Evolutionary conservation across 64 coral and sea anemone genomes (phyloP), one percentile per base, ranked within the genome.

Genomic region (Hydrozoanthus tunicans): DNA sequence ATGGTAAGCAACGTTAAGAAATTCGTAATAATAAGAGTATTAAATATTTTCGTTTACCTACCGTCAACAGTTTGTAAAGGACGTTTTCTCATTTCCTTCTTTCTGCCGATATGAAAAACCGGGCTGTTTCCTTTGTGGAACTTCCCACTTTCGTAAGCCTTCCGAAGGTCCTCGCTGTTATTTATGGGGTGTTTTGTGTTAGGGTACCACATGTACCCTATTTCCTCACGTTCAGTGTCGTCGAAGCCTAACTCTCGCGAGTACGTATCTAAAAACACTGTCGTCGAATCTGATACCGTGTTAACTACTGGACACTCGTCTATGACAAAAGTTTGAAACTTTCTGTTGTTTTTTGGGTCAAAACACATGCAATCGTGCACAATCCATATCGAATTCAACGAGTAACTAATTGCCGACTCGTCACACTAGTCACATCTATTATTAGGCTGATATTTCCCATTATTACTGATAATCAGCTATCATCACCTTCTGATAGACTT

Each of bases 1-100:
- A 67, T 15, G 17, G 17, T 8, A 5, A 6, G 17, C 3, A 77
- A 4, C 43, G 51, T 54, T 54, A 77, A 54, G 51, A 77, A 77
- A 77, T 54, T 77, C 51, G 55, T 54, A 77, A n/a, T n/a, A 77
- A 20, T 20, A 77, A 77, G 12, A 53, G 15, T 77, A 77, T 53
- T 52, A 17, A 80, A 60, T 17, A 9, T 26, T 80, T 61, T 80
- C 56, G 24, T 80, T 60, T 60, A 80, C 17, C 78, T 60, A 61
- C 78, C 56, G 59, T 80, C 56, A 24, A 60, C 17, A 17, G 59
- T 80, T 80, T 80, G 17, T 24, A 80, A 80, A 60, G 78, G 78
- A 23, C 20, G 78, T 23, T 80, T 80, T 61, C 20, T 20, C 20
- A 7, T 80, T 80, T 80, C 58, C 2, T 80, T 80, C 12, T n/a